These are phyloP conservation scores for Peromyscus melanophrys DNA, from an alignment of 2,797 vertebrate species.

Conservation along the genomic window DNA sequence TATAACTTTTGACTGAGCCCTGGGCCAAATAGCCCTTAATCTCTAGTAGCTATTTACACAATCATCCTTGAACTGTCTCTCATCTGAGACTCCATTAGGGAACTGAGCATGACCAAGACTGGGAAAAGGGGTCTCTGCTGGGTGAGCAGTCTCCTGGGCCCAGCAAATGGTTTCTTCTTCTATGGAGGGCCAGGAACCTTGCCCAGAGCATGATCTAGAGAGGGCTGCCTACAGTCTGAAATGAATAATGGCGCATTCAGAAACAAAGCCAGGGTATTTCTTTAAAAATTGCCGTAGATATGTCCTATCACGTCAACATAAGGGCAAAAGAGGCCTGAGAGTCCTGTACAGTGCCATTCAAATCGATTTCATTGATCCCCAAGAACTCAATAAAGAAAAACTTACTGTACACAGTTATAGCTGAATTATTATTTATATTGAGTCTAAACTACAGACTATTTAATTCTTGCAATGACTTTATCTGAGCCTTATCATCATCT, in stretches of 20 bases:
- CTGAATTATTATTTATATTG: constrained; percentile 3
- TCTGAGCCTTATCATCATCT: neutral
- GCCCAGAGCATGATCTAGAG: neutral
- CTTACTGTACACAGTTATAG: neutral
- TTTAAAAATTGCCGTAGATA: neutral
- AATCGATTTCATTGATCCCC: neutral
- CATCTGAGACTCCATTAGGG: neutral
- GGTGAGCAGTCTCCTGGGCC: neutral
- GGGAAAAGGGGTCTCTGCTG: too few relatives aligned
- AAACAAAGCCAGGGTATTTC: neutral
- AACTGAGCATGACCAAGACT: neutral
- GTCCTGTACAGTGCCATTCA: neutral
- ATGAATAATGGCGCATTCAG: neutral
- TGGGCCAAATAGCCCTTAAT: neutral
- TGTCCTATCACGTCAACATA: neutral
- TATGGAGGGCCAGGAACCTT: neutral
- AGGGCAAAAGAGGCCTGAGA: neutral
- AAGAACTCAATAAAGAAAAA: neutral
- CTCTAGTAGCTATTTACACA: neutral
- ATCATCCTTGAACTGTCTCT: neutral
- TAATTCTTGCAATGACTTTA: constrained; percentile 6
- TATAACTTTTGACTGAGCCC: neutral
- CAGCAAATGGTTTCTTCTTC: neutral
- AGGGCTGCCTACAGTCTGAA: neutral
- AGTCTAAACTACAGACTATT: neutral